A percentile compares a stretch with the other conserved stretches of the same genome.
phyloP scores from a whole-genome alignment of 2,113 vertebrate species.

The Acinonyx jubatus region DNA sequence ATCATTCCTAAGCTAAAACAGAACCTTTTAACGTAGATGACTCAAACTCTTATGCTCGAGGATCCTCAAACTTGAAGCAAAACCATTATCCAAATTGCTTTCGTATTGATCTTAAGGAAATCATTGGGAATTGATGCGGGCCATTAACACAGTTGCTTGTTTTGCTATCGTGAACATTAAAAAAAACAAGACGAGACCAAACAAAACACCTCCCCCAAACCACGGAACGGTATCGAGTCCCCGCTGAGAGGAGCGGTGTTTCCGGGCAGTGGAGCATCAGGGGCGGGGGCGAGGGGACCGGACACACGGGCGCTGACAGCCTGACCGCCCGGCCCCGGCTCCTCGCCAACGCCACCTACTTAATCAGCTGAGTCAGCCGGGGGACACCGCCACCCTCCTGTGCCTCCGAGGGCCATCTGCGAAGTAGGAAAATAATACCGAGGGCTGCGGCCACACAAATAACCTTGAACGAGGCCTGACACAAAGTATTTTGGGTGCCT shows the following conservation, averaged over 20 bases:
- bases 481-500: neutral
- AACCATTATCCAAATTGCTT: constrained; percentile 26
- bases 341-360: neutral
- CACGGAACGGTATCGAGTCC: neutral
- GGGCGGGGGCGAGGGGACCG: rapidly evolving
- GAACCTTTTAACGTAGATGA: neutral
- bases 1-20: neutral
- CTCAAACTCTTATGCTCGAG: neutral
- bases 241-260: neutral
- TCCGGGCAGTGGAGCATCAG: neutral
- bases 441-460: neutral
- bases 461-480: neutral
- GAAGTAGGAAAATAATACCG: neutral
- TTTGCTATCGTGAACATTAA: neutral
- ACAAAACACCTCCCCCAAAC: neutral
- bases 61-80: neutral
- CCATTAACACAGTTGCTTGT: constrained; percentile 33
- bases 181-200: neutral
- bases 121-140: neutral
- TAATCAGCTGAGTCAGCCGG: neutral
- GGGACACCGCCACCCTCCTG: neutral
- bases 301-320: neutral
- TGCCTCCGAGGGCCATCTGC: neutral
- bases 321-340: neutral
- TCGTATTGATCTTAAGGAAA: constrained; percentile 14